Conservation (phyloP, 2,797 vertebrate species). For the Syndactyla subalaris region DNA sequence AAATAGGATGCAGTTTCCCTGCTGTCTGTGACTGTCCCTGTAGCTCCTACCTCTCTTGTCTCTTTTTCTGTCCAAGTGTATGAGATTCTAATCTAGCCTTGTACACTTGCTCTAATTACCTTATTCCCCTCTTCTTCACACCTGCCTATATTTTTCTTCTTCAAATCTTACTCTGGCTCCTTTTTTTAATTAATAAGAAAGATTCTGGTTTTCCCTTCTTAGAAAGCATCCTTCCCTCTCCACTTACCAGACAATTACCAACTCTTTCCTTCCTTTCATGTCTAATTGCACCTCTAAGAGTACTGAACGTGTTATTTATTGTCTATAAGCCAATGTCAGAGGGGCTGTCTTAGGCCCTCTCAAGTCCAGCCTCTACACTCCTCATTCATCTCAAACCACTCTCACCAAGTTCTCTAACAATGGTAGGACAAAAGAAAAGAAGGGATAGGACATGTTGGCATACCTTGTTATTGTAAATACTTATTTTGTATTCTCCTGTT, state of each 20-base stretch:
- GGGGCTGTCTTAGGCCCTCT: background rate
- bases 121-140: background rate
- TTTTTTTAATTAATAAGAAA: background rate
- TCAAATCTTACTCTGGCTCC: background rate
- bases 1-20: background rate
- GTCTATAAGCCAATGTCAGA: background rate
- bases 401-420: background rate
- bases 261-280: background rate
- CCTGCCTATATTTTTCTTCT: background rate
- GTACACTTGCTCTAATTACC: background rate
- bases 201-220: background rate
- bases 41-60: background rate
- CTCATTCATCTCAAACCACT: background rate
- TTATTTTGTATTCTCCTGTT: background rate
- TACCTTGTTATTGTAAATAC: background rate
- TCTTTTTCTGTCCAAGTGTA: background rate
- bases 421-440: background rate
- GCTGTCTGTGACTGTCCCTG: background rate
- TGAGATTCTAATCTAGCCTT: background rate
- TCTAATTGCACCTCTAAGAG: conserved; percentile 4
- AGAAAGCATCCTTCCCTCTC: background rate
- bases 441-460: background rate
- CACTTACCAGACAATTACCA: background rate
- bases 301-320: background rate
- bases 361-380: background rate